A percentile compares a stretch with the other conserved stretches of the same genome.
These are phyloP conservation scores for Dryobota labecula DNA, from an alignment of 2,888 invertebrate species.

Conservation along the genomic window DNA sequence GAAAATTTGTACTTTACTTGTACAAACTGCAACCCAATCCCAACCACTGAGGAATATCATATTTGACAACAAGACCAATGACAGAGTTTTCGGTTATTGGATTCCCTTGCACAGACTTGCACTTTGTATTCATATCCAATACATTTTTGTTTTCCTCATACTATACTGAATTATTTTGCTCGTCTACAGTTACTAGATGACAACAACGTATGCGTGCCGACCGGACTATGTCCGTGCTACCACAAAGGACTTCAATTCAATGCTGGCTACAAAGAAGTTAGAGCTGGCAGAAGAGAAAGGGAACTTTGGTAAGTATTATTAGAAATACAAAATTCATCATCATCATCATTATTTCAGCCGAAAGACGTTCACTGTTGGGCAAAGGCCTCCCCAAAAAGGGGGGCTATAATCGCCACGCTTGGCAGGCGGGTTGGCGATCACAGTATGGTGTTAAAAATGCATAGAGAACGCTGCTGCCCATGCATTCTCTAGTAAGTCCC, in stretches of 20 bases:
- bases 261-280: conserved; percentile 94
- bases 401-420: too few relatives aligned
- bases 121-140: not conserved
- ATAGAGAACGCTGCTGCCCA: too few relatives aligned
- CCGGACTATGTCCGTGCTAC: conserved; percentile 94
- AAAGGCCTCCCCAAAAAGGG: too few relatives aligned
- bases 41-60: not conserved
- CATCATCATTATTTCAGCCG: too few relatives aligned
- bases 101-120: not conserved
- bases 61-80: not conserved
- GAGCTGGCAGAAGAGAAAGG: conserved; percentile 92
- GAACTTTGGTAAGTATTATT: conserved; percentile 92
- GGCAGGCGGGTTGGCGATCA: too few relatives aligned
- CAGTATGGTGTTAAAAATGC: too few relatives aligned
- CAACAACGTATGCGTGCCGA: conserved; percentile 93
- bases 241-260: conserved; percentile 93
- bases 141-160: not conserved
- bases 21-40: not conserved
- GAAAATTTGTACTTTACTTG: not conserved
- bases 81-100: not conserved
- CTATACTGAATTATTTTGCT: not conserved
- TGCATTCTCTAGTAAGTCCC: too few relatives aligned
- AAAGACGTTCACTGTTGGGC: too few relatives aligned
- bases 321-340: not conserved
- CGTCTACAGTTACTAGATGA: conserved; percentile 90